These are phyloP conservation scores for Idaea straminata DNA, from an alignment of 2,888 invertebrate species.

Conservation along the genomic window DNA sequence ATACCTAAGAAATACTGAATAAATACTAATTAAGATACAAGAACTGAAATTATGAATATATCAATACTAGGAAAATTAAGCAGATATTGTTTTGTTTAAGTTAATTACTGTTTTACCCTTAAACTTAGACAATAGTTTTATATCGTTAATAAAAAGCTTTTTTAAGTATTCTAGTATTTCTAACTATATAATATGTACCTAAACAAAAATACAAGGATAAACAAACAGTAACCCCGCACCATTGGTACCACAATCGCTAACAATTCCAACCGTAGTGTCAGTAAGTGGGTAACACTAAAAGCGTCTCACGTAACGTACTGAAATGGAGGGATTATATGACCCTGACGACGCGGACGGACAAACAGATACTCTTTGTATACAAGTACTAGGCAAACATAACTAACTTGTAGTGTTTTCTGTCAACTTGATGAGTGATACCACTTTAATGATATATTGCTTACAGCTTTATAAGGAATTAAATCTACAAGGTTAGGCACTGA, in stretches of 20 bases:
- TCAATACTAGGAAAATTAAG: too few relatives aligned
- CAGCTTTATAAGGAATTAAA: background rate
- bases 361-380: slow-evolving; percentile 7
- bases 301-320: slow-evolving; percentile 16
- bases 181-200: background rate
- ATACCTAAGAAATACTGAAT: too few relatives aligned
- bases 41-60: too few relatives aligned
- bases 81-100: too few relatives aligned
- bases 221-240: background rate
- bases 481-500: background rate
- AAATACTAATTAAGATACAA: too few relatives aligned
- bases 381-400: slow-evolving; percentile 5
- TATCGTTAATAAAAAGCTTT: background rate
- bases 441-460: background rate
- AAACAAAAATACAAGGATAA: background rate
- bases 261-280: slow-evolving; percentile 9
- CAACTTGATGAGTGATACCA: background rate
- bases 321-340: slow-evolving; percentile 18
- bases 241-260: background rate
- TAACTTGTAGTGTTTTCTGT: background rate
- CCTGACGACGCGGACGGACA: slow-evolving; percentile 10
- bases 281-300: slow-evolving; percentile 25
- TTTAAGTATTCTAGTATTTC: background rate
- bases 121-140: background rate
- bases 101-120: too few relatives aligned